Evolutionary conservation across 2,113 vertebrate genomes (phyloP), one percentile per base, ranked within the genome.

Genomic region (Vireo altiloquus): DNA sequence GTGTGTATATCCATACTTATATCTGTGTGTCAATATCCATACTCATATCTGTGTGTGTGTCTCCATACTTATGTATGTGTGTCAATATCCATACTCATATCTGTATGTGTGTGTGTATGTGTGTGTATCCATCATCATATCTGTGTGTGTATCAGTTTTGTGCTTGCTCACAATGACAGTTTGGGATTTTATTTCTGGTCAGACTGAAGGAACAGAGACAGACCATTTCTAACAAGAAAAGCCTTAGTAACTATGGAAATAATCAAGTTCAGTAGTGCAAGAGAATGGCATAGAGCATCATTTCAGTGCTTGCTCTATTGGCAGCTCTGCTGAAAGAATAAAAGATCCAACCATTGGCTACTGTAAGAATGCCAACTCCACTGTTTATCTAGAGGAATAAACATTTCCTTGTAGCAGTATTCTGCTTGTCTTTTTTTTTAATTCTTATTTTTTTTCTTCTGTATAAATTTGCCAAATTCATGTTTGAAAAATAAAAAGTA

Each of bases 1-100:
- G 23, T 6, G 13, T 33, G 8, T 63, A 7, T 27, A 6, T n/a
- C 8, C 9, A 33, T 4, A 17, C 13, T 13, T 3, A 13, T 1
- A 19, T 3, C 23, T 44, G 3, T 9, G 16, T 63, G 6, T 44
- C 19, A 40, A 27, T 61, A 27, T 63, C 60, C 35, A 28, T 28
- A 18, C 37, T 19, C 37, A 28, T 9, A 19, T n/a, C 1, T 30
- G 0, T 42, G 40, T 42, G 40, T 42, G 40, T 42, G 13, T 42
- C 11, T 42, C 40, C 40, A 42, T 42, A 42, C 40, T 42, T 42
- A 14, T 42, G 40, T 42, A 13, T 42, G 40, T 42, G 14, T 42
- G 13, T 42, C 40, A 11, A 42, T 42, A 42, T 12, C 39, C 39
- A 39, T 42, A 42, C 40, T 42, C 40, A 42, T 42, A 42, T 42